These are phyloP conservation scores for Eristalinus sepulchralis DNA, from an alignment of 2,888 invertebrate genomes.

Conservation along the genomic window DNA sequence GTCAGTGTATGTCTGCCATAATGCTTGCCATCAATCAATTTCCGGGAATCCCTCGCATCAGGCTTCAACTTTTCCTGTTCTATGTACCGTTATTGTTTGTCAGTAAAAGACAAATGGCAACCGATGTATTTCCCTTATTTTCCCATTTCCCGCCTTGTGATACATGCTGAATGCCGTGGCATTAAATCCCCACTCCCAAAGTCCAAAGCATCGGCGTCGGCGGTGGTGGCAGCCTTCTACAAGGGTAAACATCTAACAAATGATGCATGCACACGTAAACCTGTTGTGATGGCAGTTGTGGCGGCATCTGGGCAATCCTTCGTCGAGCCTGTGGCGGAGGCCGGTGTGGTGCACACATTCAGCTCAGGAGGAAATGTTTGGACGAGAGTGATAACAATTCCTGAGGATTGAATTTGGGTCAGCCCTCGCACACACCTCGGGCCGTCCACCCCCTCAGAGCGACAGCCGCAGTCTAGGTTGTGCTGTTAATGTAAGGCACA, in stretches of 20 bases:
- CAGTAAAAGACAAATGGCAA: conserved; percentile 50
- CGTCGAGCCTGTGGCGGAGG: background rate
- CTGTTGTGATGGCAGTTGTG: conserved; percentile 41
- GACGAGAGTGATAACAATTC: conserved; percentile 55
- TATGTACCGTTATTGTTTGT: conserved; percentile 49
- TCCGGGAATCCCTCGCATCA: conserved; percentile 33
- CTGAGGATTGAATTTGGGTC: conserved; percentile 53
- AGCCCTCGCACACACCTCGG: background rate
- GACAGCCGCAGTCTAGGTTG: background rate
- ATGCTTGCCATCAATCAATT: conserved; percentile 44
- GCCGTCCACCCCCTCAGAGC: background rate
- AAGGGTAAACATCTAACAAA: conserved; percentile 51
- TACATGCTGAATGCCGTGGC: conserved; percentile 21
- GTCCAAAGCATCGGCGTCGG: background rate
- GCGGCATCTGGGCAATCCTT: background rate
- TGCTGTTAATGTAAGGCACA: background rate
- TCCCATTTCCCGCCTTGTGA: conserved; percentile 24
- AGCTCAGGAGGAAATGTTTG: conserved; percentile 18
- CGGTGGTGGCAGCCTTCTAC: background rate
- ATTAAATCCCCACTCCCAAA: conserved; percentile 1
- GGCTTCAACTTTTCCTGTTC: background rate
- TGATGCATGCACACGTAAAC: conserved; percentile 41
- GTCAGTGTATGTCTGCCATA: conserved; percentile 34
- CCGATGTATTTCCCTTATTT: conserved; percentile 45
- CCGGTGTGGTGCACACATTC: background rate